Evolutionary conservation across 1,140 invertebrate genomes (phyloP), one percentile per base, ranked within the genome.

Genomic region (Pachyrhynchus sulphureomaculatus): DNA sequence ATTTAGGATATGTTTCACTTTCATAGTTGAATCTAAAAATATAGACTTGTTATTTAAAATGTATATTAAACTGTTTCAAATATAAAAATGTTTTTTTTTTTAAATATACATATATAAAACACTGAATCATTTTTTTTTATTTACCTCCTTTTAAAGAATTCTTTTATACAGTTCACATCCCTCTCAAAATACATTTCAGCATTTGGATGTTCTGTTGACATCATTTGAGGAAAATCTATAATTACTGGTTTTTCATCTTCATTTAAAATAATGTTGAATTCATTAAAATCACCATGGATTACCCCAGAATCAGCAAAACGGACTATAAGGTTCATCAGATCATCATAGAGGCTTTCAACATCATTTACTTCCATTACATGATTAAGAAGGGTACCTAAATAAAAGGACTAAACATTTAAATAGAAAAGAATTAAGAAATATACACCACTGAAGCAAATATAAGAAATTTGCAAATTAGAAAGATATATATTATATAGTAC

Each of bases 191-290:
- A 75, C 67, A 88, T 86, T 83, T 96, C 84, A 26, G 96, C 96
- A 81, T 99, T 96, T 15, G 80, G 75, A 80, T 99, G 96, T 41
- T 87, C 87, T 0, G 89, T 97, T 4, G 95, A 98, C 36, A 99
- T 85, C 96, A 99, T 99, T 82, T 99, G 97, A 1, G 98, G 97
- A 77, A 99, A 99, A 83, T 99, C 98, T 72, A 99, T 99, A 52
- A 99, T 80, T 37, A 96, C 81, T 0, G 96, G 87, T 56, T 88
- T 86, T 24, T 88, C 88, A 0, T 90, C 85, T 69, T 92, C 85
- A 21, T 86, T 85, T 0, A 98, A 79, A 85, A 98, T 94, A 41
- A 98, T 86, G 76, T 98, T 99, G 75, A 99, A 99, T 80, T 99
- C 98, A 77, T 99, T 99, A 70, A 98, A 99, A 82, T 99, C 97